Evolutionary conservation across 1,140 invertebrate genomes (phyloP), one percentile per base, ranked within the genome.

Genomic region (Cydia amplana): DNA sequence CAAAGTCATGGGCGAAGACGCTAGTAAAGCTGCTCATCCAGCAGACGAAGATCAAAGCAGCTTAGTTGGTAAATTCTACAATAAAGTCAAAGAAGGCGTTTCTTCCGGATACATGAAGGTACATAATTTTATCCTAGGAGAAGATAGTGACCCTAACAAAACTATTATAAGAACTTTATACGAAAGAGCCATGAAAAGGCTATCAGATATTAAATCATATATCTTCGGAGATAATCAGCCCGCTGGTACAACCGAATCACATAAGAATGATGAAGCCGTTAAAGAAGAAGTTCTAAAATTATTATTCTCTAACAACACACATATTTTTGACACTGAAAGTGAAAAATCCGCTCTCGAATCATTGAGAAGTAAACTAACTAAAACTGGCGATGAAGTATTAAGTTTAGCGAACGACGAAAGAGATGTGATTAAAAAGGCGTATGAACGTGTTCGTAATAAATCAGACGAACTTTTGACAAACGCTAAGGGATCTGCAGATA

Each of bases 1-100:
- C 18, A 3, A 74, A 3, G 75, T 80, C 0, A 72, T 74, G n/a
- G 77, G 73, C 28, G 77, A 77, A 63, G 7, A n/a, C 28, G 65
- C 12, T 6, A 16, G 55, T 18, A 36, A 28, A 63, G 49, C 32
- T 49, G 36, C 28, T 60, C 46, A 63, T 51, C n/a, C 4, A 43
- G 63, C 23, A 25, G 60, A 70, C 23, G 23, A 70, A 23, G 67
- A 77, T 23, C 10, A 49, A 28, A 60, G 36, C 7, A 18, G 65
- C 9, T 18, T 70, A 36, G 20, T 70, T 10, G 28, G 28, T 6
- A 36, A 23, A 18, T 4, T 70, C 1, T 70, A 70, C 32, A 43
- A 70, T 18, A 70, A 36, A n/a, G 25, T 70, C 16, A 70, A 70
- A 70, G 28, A n/a, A 36, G 65, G 65, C 28, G 65, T 70, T 40